Base-by-base conservation (phyloP, 1,140 invertebrate species). In the Penaeus japonicus region DNA sequence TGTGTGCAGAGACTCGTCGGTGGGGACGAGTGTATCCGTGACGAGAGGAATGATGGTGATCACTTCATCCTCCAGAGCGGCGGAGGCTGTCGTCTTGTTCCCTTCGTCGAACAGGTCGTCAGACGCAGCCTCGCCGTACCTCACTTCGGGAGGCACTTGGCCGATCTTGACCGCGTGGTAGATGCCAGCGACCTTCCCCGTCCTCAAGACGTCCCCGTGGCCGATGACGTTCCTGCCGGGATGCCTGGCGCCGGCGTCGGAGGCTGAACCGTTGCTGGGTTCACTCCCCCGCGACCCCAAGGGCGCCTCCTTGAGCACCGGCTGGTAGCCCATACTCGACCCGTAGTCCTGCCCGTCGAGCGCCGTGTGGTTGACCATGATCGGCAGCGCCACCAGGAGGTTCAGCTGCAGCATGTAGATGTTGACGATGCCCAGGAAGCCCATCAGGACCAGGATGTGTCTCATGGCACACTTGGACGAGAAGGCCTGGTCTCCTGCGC, bases 291-390 rank as follows among this genome's bases (percentile, higher is more conserved):
- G 53, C 30, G 27, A 62, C 22, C 39, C 27, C 57, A 47, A 27
- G 15, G 77, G 57, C 17, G n/a, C 32, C 18, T 88, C 70, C 80
- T 77, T 78, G 53, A 88, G n/a, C 47, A 88, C 81, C 10, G 80
- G 62, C 65, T 88, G 87, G 62, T 78, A 82, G 18, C 87, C 87
- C 87, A 88, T 83, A 54, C 80, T 62, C 65, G 80, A 77, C 30
- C 77, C 39, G 70, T 83, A 88, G 70, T 88, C 87, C 62, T 83
- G 32, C 35, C 87, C 87, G 22, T 75, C 30, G 59, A 88, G 73
- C 30, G 87, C 87, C 22, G 87, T 88, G 80, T 88, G 87, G 55
- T 88, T 88, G 20, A 88, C 87, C 87, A 88, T 88, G 65, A 88
- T 53, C 62, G 87, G 87, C 80, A 88, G 87, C 65, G 87, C 87